phyloP scores from a whole-genome alignment of 2,888 invertebrate genomes.

The Chironomus riparius region DNA sequence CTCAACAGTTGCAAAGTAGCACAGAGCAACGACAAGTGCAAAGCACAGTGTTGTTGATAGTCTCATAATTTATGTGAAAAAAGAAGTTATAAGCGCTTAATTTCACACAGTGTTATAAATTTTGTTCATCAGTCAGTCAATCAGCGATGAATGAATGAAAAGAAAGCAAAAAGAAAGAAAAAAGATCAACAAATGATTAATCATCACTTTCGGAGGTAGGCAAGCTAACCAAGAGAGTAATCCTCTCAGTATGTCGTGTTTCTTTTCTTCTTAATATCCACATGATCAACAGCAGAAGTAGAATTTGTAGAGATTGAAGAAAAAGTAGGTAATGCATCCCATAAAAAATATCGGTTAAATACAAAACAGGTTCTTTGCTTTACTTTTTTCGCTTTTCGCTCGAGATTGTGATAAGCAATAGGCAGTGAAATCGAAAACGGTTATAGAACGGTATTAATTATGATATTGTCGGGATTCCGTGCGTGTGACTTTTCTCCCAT shows the following conservation, averaged over 20 bases:
- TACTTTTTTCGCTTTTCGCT: background rate
- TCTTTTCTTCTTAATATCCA: background rate
- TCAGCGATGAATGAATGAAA: background rate
- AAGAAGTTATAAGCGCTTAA: background rate
- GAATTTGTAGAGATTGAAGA: background rate
- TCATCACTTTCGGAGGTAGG: too few species aligned
- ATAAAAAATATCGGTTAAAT: conserved; percentile 25
- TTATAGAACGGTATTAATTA: background rate
- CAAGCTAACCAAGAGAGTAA: too few species aligned
- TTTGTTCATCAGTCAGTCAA: background rate
- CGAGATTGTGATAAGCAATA: background rate
- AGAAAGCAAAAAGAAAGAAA: background rate
- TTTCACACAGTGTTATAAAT: too few species aligned
- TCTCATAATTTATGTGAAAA: conserved; percentile 8
- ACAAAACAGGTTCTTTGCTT: conserved; percentile 18
- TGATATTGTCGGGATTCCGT: background rate
- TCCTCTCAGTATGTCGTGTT: background rate
- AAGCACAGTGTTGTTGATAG: conserved; percentile 18
- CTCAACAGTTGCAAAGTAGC: conserved; percentile 3
- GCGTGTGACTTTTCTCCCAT: background rate
- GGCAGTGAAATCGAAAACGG: background rate
- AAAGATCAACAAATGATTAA: too few species aligned
- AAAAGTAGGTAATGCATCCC: conserved; percentile 25
- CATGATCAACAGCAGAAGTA: background rate
- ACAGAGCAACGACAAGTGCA: conserved; percentile 1